Percentiles rank a stretch among this genome's conserved stretches.
These are phyloP conservation scores for Pao palembangensis DNA, from an alignment of 2,113 vertebrate genomes.

Conservation along the genomic window DNA sequence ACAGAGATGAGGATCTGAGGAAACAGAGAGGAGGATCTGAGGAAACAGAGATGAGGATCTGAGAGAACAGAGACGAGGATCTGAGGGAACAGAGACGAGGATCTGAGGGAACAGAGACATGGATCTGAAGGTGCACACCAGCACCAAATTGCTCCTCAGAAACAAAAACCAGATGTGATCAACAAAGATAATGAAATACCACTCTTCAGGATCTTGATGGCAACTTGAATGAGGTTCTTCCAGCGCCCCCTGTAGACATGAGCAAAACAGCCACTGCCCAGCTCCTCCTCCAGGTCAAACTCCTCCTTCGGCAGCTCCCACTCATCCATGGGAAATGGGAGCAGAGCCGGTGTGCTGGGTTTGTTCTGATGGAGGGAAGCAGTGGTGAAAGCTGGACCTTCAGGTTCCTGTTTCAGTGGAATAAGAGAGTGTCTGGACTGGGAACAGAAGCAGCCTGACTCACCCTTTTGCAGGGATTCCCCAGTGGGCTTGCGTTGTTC, in stretches of 20 bases:
- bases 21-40: no score
- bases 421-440: not conserved
- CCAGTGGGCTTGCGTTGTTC: conserved; percentile 43
- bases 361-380: conserved; percentile 51
- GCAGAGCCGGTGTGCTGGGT: conserved; percentile 48
- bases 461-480: conserved; percentile 75
- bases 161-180: not conserved
- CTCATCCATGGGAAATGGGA: conserved; percentile 61
- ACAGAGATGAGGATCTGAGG: no score
- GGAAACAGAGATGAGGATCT: no score
- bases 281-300: conserved; percentile 71
- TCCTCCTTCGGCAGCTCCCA: conserved; percentile 81
- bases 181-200: conserved; percentile 40
- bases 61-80: no score
- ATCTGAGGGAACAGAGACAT: no score
- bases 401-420: conserved; percentile 5
- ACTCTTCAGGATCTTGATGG: conserved; percentile 80
- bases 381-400: no score
- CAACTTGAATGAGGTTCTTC: conserved; percentile 77
- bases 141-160: not conserved
- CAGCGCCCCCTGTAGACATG: conserved; percentile 78
- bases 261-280: conserved; percentile 79
- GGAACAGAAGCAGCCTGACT: not conserved
- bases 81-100: no score
- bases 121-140: not conserved